Conservation (phyloP, 2,797 vertebrate genomes). For the Chiroxiphia lanceolata region DNA sequence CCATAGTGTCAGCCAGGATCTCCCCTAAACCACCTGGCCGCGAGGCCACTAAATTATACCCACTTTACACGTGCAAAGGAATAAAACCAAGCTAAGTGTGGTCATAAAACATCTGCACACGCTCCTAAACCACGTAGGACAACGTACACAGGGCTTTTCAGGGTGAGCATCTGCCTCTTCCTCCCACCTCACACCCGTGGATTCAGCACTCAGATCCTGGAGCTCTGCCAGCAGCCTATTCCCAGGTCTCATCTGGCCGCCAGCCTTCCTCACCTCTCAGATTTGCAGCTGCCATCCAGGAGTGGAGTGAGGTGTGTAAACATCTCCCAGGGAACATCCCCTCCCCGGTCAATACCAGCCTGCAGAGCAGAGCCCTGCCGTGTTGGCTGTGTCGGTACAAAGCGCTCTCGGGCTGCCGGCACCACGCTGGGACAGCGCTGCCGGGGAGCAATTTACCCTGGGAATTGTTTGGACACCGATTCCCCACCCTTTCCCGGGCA, state of each 20-base stretch:
- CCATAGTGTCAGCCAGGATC: background rate
- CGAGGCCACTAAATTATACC: background rate
- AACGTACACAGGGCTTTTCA: background rate
- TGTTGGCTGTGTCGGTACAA: background rate
- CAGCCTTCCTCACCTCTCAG: background rate
- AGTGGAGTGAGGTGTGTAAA: background rate
- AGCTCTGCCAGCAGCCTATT: background rate
- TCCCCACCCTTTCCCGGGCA: background rate
- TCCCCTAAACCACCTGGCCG: background rate
- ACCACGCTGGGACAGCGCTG: background rate
- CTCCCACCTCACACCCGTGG: background rate
- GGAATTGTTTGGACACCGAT: background rate
- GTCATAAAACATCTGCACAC: background rate
- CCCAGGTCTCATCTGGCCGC: background rate
- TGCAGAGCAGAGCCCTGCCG: background rate
- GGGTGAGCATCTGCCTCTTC: background rate
- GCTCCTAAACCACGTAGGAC: background rate
- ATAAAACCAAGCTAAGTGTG: background rate
- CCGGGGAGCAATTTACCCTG: background rate
- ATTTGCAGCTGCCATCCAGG: constrained; percentile 11
- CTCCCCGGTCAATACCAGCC: background rate
- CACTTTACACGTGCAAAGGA: background rate
- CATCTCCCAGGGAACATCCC: background rate
- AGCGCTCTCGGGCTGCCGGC: background rate
- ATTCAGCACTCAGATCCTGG: background rate